A percentile compares a stretch with the other conserved stretches of the same genome.
phyloP scores from a whole-genome alignment of 2,797 vertebrate genomes.

The Anableps anableps region DNA sequence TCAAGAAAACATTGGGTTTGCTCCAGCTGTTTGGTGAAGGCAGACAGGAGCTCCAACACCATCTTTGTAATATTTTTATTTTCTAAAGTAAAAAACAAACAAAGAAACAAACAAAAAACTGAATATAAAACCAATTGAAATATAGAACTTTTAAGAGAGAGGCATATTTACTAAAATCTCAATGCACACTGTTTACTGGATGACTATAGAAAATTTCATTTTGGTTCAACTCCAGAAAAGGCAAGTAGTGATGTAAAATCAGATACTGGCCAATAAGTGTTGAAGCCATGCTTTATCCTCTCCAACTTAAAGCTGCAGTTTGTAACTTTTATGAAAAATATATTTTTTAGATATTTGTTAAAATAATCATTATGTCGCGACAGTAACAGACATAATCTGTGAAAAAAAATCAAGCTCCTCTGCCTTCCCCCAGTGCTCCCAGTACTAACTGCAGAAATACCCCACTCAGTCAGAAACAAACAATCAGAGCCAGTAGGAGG shows the following conservation, averaged over 20 bases:
- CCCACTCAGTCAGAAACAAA: too few relatives aligned
- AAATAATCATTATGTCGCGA: too few relatives aligned
- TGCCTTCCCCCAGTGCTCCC: too few relatives aligned
- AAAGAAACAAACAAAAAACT: not conserved
- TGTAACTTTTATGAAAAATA: too few relatives aligned
- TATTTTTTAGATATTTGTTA: too few relatives aligned
- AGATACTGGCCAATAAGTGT: not conserved
- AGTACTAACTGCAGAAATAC: too few relatives aligned
- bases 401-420: too few relatives aligned
- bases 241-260: not conserved
- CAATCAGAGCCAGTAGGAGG: too few relatives aligned
- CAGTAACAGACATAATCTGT: too few relatives aligned
- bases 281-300: not conserved
- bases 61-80: not conserved
- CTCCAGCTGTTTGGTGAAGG: not conserved
- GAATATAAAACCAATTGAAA: not conserved
- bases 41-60: not conserved
- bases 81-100: not conserved
- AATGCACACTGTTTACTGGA: not conserved
- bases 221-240: not conserved
- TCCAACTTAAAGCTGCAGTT: not conserved
- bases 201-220: not conserved
- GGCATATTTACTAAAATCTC: not conserved
- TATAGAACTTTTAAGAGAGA: not conserved
- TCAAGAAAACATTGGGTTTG: slow-evolving; percentile 6